Conservation (phyloP, 2,113 vertebrate species). For the Ploceus nigricollis region DNA sequence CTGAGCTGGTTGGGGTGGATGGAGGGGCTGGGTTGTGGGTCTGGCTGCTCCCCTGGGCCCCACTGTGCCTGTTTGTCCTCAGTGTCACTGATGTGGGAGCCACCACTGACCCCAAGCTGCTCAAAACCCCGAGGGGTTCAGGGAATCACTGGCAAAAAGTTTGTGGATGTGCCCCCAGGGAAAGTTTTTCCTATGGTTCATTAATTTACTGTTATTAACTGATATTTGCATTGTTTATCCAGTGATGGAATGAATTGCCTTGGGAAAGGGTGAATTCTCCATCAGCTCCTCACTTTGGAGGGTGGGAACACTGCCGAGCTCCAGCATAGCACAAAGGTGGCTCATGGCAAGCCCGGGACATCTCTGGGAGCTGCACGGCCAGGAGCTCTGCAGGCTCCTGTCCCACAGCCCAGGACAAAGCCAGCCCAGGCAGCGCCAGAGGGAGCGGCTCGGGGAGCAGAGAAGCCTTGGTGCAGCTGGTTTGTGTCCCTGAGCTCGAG, state of each 20-base stretch:
- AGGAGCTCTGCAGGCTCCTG: background rate
- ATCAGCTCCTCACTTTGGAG: background rate
- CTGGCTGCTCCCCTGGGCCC: background rate
- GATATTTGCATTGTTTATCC: background rate
- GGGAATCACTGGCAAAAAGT: background rate
- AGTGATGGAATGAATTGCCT: background rate
- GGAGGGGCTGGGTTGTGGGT: background rate
- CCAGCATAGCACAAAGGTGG: accelerated
- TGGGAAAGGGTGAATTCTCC: background rate
- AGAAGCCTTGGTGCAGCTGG: background rate
- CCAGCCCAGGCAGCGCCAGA: background rate
- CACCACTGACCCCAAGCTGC: accelerated
- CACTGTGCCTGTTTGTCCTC: accelerated
- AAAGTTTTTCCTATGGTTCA: background rate
- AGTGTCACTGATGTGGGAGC: background rate
- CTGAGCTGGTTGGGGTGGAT: accelerated
- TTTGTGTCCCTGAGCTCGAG: background rate
- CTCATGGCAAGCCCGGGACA: background rate
- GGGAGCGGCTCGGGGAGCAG: accelerated
- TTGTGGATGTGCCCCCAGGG: background rate
- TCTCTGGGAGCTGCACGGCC: accelerated
- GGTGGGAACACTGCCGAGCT: background rate
- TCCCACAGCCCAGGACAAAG: background rate
- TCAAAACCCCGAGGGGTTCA: accelerated
- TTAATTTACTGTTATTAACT: background rate